phyloP scores from a whole-genome alignment of 2,113 vertebrate genomes.

The Mastomys natalensis region DNA sequence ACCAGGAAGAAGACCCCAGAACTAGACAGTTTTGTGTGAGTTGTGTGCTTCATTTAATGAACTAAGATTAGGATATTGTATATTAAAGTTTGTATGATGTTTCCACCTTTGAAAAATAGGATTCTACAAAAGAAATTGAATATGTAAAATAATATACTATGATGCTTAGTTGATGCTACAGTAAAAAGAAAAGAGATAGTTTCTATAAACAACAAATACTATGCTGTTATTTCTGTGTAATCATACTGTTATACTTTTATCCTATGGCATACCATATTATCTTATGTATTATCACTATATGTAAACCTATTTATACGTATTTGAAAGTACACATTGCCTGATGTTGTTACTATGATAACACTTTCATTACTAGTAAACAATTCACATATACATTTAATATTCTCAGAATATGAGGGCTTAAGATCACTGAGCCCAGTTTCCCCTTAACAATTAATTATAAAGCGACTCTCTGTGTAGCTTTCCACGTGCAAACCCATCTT shows the following conservation, averaged over 20 bases:
- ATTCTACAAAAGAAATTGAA: slow-evolving; percentile 9
- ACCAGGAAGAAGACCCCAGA: not conserved
- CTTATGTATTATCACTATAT: slow-evolving; percentile 24
- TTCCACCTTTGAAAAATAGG: not conserved
- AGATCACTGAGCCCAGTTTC: not conserved
- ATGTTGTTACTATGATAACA: slow-evolving; percentile 16
- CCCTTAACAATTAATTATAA: not conserved
- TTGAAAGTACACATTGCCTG: slow-evolving; percentile 34
- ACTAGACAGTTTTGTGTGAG: not conserved
- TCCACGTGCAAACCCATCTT: not conserved
- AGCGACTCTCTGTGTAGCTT: not conserved
- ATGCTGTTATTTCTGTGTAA: slow-evolving; percentile 6
- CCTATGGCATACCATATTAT: not conserved
- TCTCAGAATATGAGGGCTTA: not conserved
- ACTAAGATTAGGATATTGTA: not conserved
- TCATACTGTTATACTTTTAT: not conserved
- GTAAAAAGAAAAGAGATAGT: not conserved
- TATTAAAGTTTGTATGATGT: not conserved
- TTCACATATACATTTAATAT: not conserved
- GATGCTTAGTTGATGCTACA: not conserved
- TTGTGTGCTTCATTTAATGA: not conserved
- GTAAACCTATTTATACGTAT: slow-evolving; percentile 59
- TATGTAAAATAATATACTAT: slow-evolving; percentile 8
- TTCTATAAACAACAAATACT: slow-evolving; percentile 37
- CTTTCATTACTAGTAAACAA: slow-evolving; percentile 55